Conservation (phyloP, 2,888 invertebrate species). For the Eremobia ochroleuca region DNA sequence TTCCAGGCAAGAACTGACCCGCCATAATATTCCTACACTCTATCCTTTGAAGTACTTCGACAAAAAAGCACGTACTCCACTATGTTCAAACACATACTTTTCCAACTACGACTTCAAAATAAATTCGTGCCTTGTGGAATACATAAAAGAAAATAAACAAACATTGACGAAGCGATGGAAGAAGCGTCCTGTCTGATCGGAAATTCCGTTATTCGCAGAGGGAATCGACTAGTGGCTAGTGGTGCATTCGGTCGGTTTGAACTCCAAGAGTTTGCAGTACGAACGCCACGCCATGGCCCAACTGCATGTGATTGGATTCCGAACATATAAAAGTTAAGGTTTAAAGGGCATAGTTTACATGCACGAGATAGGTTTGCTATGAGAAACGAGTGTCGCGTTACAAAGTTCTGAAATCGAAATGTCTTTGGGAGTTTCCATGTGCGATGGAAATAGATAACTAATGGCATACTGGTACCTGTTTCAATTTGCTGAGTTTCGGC, state of each 20-base stretch:
- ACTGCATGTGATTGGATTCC: constrained; percentile 85
- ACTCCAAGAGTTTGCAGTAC: constrained; percentile 78
- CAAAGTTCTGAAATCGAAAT: constrained; percentile 65
- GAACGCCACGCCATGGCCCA: constrained; percentile 72
- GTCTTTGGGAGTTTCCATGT: constrained; percentile 57
- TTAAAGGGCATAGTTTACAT: constrained; percentile 80
- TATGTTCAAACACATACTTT: constrained; percentile 50
- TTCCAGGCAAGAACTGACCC: neutral
- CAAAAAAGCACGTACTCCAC: constrained; percentile 36
- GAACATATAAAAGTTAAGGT: constrained; percentile 82
- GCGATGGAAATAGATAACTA: constrained; percentile 49
- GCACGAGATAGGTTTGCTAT: constrained; percentile 47
- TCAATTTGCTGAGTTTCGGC: constrained; percentile 9
- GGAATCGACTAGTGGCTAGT: constrained; percentile 86
- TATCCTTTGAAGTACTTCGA: constrained; percentile 14
- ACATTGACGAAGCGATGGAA: constrained; percentile 73
- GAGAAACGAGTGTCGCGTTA: constrained; percentile 37
- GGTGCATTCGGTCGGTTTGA: constrained; percentile 76
- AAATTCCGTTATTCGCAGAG: constrained; percentile 88
- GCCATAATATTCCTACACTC: constrained; percentile 29
- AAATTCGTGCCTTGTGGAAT: constrained; percentile 69
- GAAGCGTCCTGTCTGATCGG: constrained; percentile 79
- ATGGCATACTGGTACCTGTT: constrained; percentile 41
- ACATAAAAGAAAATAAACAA: constrained; percentile 77
- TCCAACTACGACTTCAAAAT: constrained; percentile 60